Percentiles rank a stretch among this genome's conserved stretches.
Evolutionary conservation across 1,140 invertebrate species (phyloP).

Genomic region (Papilio glaucus): DNA sequence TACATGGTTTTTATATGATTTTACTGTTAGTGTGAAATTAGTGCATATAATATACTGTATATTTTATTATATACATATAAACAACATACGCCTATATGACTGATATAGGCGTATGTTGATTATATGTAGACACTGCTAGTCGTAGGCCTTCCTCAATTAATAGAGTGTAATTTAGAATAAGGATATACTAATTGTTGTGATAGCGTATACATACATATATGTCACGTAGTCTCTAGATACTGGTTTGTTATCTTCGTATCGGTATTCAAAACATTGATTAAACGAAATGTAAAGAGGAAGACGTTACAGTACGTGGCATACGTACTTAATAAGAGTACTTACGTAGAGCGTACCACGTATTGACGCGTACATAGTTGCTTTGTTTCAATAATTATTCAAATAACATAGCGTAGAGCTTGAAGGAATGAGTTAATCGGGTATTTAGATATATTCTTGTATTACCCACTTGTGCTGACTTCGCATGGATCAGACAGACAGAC

Average conservation of each 20-base stretch:
- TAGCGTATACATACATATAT: slow-evolving; percentile 22
- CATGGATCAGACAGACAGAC: no score
- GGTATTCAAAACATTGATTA: slow-evolving; percentile 24
- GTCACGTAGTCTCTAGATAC: slow-evolving; percentile 24
- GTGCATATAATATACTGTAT: no score
- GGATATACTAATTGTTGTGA: not conserved
- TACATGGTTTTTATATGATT: not conserved
- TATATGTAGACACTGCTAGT: no score
- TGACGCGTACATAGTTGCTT: not conserved
- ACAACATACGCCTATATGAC: no score
- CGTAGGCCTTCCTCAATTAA: no score
- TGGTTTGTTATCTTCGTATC: slow-evolving; percentile 6
- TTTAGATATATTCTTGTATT: no score
- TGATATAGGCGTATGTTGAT: no score
- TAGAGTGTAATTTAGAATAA: slow-evolving; percentile 4
- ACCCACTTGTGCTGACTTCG: no score
- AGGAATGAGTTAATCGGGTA: no score
- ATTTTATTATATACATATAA: not conserved
- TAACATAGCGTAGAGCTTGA: not conserved
- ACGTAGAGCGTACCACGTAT: not conserved
- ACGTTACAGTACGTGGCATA: not conserved
- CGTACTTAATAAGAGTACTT: not conserved
- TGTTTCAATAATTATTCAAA: slow-evolving; percentile 11
- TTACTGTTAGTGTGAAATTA: not conserved
- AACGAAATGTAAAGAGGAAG: slow-evolving; percentile 22